phyloP scores from a whole-genome alignment of 2,113 vertebrate genomes.

The Amphilophus citrinellus region DNA sequence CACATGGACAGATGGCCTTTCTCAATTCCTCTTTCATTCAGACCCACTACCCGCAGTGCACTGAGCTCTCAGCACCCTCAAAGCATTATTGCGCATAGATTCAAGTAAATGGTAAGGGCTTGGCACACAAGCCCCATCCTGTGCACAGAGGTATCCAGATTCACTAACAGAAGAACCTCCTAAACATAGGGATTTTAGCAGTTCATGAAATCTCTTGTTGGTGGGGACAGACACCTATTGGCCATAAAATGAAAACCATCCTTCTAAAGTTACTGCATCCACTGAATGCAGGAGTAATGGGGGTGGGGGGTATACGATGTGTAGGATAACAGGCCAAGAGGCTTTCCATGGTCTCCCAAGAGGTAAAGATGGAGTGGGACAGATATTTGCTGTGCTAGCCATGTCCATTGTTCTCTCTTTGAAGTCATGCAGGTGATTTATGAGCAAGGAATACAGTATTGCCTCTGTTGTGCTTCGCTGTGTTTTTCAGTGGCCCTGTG shows the following conservation, averaged over 20 bases:
- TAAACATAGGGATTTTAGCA: not conserved
- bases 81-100: slow-evolving; percentile 44
- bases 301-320: too few species aligned
- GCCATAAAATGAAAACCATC: not conserved
- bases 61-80: slow-evolving; percentile 17
- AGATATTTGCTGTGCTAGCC: slow-evolving; percentile 36
- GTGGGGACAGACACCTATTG: not conserved
- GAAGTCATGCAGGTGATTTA: slow-evolving; percentile 64
- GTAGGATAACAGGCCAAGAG: not conserved
- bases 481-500: slow-evolving; percentile 28
- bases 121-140: not conserved
- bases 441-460: slow-evolving; percentile 44
- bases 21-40: slow-evolving; percentile 38
- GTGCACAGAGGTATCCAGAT: not conserved
- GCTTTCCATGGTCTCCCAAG: slow-evolving; percentile 18
- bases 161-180: not conserved
- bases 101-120: slow-evolving; percentile 14
- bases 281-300: not conserved
- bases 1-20: slow-evolving; percentile 71
- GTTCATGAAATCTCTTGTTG: not conserved
- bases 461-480: slow-evolving; percentile 24
- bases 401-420: slow-evolving; percentile 57
- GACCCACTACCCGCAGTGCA: slow-evolving; percentile 46
- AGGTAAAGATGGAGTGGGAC: slow-evolving; percentile 46
- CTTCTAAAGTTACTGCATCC: not conserved